Evolutionary conservation across 2,888 invertebrate species (phyloP), one percentile per base, ranked within the genome.

Genomic region (Megastigmus dorsalis): DNA sequence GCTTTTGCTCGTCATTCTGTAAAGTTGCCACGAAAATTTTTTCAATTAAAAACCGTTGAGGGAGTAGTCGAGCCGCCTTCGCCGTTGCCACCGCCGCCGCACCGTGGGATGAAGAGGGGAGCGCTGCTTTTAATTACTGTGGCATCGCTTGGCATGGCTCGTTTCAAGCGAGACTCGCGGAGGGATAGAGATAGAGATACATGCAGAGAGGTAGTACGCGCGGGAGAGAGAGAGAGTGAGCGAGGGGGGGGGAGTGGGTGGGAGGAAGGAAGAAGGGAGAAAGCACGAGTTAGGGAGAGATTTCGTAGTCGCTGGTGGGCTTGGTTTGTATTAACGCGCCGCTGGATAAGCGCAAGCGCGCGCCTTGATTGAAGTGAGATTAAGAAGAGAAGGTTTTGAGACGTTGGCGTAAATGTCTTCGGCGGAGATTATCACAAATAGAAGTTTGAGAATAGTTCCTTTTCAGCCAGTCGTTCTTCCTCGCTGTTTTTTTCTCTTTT

Each of bases 71-170:
- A n/a, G 26, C 20, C 68, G 52, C 33, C 36, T 41, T 9, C 18
- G 33, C 18, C 18, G 15, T n/a, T n/a, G n/a, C n/a, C n/a, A n/a
- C n/a, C n/a, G n/a, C n/a, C n/a, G n/a, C n/a, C n/a, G n/a, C n/a
- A n/a, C n/a, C n/a, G n/a, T n/a, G n/a, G n/a, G n/a, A n/a, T 15
- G 23, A 26, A 60, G 75, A 70, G 77, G 78, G 77, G 79, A 80
- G 80, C 79, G 81, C 55, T 55, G 68, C 68, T 85, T 85, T 85
- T 85, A 85, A 85, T 85, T 85, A 85, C 84, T 84, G 83, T 82
- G 82, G 84, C 83, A 84, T 84, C 82, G 82, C 83, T 84, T 82
- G 84, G 83, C 85, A 83, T 82, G 81, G 82, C 78, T 79, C 80
- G 82, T 76, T 82, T 81, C 80, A 72, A 55, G 78, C 77, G 76